A percentile compares a stretch with the other conserved stretches of the same genome.
Conservation (phyloP, 2,113 vertebrate species). For the Dipodomys merriami region DNA sequence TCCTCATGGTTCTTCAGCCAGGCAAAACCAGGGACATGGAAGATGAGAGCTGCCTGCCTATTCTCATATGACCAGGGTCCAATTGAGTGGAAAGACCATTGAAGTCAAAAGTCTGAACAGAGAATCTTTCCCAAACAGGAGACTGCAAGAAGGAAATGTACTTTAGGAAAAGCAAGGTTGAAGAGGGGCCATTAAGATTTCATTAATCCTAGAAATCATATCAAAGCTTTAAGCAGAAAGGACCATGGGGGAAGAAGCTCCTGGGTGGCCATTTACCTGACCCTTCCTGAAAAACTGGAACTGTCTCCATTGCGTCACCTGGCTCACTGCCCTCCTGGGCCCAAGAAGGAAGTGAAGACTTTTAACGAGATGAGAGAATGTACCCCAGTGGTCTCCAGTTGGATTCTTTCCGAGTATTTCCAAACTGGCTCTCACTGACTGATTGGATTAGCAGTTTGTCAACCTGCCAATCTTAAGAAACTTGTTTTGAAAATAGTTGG, state of each 20-base stretch:
- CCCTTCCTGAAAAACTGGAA: constrained; percentile 70
- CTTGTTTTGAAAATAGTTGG: constrained; percentile 5
- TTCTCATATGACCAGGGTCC: neutral
- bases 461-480: neutral
- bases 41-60: neutral
- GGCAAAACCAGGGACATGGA: neutral
- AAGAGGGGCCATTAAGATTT: neutral
- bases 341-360: neutral
- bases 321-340: constrained; percentile 8
- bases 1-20: neutral
- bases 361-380: neutral
- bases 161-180: neutral
- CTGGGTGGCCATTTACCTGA: neutral
- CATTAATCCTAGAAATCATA: neutral
- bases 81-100: neutral
- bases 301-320: neutral
- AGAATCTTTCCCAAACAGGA: neutral
- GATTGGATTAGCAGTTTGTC: neutral
- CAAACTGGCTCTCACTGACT: neutral
- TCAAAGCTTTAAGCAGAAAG: neutral
- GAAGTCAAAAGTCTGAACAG: neutral
- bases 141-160: neutral
- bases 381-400: neutral
- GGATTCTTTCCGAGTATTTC: neutral
- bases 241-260: neutral